Percentiles rank a stretch among this genome's conserved stretches.
Evolutionary conservation across 37 sponge, comb jelly and placozoan genomes (phyloP).

Genomic region (Beroe ovata): DNA sequence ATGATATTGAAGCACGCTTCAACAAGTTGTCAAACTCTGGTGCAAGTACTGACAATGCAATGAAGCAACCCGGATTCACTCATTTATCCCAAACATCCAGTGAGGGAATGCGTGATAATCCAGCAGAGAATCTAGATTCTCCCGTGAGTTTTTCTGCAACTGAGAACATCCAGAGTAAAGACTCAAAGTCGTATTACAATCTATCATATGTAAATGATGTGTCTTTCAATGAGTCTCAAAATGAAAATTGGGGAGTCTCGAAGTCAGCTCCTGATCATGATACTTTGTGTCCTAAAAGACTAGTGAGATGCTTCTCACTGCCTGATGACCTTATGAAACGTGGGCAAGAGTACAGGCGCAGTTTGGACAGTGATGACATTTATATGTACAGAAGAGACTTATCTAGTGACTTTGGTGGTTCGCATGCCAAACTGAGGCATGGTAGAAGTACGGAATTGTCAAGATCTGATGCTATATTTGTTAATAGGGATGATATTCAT

Average conservation of each 20-base stretch:
- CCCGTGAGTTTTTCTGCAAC: slow-evolving; percentile 17
- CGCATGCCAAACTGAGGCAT: neutral
- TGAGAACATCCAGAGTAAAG: slow-evolving; percentile 32
- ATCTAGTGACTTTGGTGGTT: neutral
- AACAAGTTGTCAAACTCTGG: neutral
- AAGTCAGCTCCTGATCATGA: neutral
- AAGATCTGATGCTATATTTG: neutral
- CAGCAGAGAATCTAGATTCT: neutral
- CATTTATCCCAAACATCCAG: neutral
- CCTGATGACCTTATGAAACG: too few relatives aligned
- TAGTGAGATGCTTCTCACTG: neutral
- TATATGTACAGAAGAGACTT: neutral
- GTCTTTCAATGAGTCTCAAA: slow-evolving; percentile 16
- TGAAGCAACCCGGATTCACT: neutral
- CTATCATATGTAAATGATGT: slow-evolving; percentile 46
- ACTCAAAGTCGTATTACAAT: slow-evolving; percentile 35
- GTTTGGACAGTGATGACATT: neutral
- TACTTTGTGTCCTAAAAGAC: neutral
- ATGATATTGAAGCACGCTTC: slow-evolving; percentile 15
- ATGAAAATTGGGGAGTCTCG: neutral
- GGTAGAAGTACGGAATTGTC: neutral
- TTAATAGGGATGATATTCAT: neutral
- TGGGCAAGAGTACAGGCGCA: too few relatives aligned
- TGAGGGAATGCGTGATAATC: neutral
- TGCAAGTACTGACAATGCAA: neutral